phyloP scores from a whole-genome alignment of 2,113 vertebrate genomes.

The Sterna hirundo region DNA sequence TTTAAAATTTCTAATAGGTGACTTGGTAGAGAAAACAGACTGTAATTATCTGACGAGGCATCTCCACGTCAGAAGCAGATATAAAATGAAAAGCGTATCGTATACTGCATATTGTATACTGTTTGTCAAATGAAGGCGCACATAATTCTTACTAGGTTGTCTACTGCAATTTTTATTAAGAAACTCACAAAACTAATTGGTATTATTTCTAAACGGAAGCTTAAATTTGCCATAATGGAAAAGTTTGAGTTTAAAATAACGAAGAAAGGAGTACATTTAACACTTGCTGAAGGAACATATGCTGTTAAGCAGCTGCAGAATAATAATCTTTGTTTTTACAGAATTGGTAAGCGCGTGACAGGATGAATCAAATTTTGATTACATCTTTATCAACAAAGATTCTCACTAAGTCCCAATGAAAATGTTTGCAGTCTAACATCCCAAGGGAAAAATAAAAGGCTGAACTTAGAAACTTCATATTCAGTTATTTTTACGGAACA shows the following conservation, averaged over 20 bases:
- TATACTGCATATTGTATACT: not conserved
- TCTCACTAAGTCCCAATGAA: not conserved
- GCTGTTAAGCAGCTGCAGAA: not conserved
- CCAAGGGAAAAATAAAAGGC: not conserved
- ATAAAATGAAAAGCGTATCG: not conserved
- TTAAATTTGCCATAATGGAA: not conserved
- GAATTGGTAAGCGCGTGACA: not conserved
- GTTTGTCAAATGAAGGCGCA: not conserved
- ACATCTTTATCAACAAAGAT: not conserved
- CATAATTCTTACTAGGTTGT: not conserved
- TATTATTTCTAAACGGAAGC: not conserved
- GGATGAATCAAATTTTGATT: not conserved
- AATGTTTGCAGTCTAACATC: not conserved
- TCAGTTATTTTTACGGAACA: conserved; percentile 29
- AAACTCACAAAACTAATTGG: not conserved
- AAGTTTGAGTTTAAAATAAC: not conserved
- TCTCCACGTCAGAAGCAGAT: not conserved
- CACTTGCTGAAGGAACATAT: not conserved
- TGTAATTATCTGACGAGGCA: not conserved
- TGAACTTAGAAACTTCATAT: not conserved
- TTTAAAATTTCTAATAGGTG: not conserved
- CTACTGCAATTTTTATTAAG: not conserved
- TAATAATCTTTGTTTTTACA: not conserved
- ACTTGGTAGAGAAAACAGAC: not conserved
- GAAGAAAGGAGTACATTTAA: not conserved